Conservation (phyloP, 2,113 vertebrate species). For the Dasyornis broadbenti region DNA sequence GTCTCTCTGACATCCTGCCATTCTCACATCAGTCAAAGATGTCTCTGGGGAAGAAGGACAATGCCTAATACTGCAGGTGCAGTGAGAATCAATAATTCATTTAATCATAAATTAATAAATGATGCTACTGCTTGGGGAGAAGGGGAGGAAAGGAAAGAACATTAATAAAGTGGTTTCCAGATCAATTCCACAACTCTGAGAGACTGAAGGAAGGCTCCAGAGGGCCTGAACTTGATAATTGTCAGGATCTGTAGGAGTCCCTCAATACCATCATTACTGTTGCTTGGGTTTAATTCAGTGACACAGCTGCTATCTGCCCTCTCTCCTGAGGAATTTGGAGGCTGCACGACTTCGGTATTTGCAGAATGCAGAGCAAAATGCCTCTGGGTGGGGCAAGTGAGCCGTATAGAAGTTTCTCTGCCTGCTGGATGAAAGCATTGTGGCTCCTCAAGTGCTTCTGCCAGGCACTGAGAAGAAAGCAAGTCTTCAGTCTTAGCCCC, state of each 20-base stretch:
- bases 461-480: not conserved
- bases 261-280: not conserved
- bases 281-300: not conserved
- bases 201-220: not conserved
- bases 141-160: slow-evolving; percentile 42
- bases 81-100: slow-evolving; percentile 63
- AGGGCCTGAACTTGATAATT: slow-evolving; percentile 25
- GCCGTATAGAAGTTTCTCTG: not conserved
- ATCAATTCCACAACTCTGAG: slow-evolving; percentile 37
- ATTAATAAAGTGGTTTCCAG: slow-evolving; percentile 53
- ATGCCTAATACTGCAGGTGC: slow-evolving; percentile 26
- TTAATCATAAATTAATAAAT: slow-evolving; percentile 69
- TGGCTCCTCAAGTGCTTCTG: not conserved
- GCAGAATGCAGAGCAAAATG: not conserved
- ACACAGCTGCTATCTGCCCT: not conserved
- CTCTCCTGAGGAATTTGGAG: not conserved
- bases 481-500: not conserved
- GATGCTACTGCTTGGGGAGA: slow-evolving; percentile 35
- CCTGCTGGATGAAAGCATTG: not conserved
- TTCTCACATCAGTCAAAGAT: slow-evolving; percentile 18
- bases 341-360: not conserved
- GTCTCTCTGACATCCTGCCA: not conserved
- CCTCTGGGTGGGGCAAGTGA: slow-evolving; percentile 58
- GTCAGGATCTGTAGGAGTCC: not conserved
- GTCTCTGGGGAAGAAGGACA: slow-evolving; percentile 37